Evolutionary conservation across 2,888 invertebrate genomes (phyloP).

Genomic region (Scaptomyza caliginosa): DNA sequence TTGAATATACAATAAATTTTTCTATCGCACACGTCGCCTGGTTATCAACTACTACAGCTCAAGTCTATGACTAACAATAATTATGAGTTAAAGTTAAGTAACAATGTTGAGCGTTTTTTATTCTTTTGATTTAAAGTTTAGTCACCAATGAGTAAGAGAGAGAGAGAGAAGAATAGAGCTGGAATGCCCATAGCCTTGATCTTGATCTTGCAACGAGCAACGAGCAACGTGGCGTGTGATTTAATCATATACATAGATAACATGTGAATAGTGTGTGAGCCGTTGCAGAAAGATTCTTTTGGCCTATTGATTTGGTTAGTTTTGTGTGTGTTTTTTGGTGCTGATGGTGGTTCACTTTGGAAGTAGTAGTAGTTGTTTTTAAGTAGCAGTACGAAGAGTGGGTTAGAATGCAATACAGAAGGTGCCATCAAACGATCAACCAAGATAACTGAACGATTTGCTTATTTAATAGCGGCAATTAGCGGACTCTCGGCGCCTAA

Average conservation of each 20-base stretch:
- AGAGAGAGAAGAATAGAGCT: slow-evolving; percentile 17
- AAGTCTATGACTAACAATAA: slow-evolving; percentile 33
- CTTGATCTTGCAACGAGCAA: slow-evolving; percentile 20
- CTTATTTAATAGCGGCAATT: slow-evolving; percentile 79
- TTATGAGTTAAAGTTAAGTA: slow-evolving; percentile 22
- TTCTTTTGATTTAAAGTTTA: slow-evolving; percentile 13
- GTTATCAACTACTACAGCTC: slow-evolving; percentile 37
- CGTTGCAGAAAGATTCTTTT: slow-evolving; percentile 46
- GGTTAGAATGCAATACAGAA: slow-evolving; percentile 75
- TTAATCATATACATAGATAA: slow-evolving; percentile 25
- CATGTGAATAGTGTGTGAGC: slow-evolving; percentile 30
- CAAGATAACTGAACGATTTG: slow-evolving; percentile 53
- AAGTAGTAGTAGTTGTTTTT: slow-evolving; percentile 43
- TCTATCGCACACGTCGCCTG: slow-evolving; percentile 27
- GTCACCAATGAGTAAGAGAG: slow-evolving; percentile 24
- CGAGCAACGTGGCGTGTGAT: slow-evolving; percentile 27
- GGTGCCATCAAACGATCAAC: slow-evolving; percentile 67
- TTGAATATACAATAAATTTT: slow-evolving; percentile 47
- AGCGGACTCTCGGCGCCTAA: slow-evolving; percentile 79
- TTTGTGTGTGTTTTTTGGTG: slow-evolving; percentile 53
- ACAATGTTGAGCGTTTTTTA: slow-evolving; percentile 21
- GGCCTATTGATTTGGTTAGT: slow-evolving; percentile 53
- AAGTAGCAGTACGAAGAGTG: slow-evolving; percentile 58
- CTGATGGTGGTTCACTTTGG: slow-evolving; percentile 59
- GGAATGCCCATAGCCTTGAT: slow-evolving; percentile 22